These are phyloP conservation scores for Onychomys leucogaster DNA, from an alignment of 2,797 vertebrate species.

Conservation along the genomic window DNA sequence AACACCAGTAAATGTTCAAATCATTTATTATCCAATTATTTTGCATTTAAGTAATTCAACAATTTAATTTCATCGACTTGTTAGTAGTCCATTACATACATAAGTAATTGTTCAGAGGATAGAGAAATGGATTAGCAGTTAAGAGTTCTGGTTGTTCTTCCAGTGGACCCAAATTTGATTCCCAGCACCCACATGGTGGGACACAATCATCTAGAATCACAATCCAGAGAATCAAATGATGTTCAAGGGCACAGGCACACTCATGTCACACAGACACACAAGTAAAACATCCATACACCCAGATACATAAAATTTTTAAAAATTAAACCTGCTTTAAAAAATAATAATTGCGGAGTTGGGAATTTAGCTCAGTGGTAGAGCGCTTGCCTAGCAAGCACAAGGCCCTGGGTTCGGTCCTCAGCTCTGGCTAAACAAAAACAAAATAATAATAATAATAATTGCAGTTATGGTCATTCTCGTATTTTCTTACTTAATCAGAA, in stretches of 20 bases:
- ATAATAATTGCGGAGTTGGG: background rate
- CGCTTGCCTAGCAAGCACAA: too few relatives aligned
- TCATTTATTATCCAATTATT: background rate
- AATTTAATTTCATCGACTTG: background rate
- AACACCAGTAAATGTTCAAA: background rate
- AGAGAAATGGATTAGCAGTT: background rate
- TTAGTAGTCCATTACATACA: background rate
- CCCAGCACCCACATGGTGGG: background rate
- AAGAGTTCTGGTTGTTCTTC: background rate
- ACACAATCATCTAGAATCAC: background rate
- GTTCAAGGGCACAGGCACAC: background rate
- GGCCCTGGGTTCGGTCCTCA: too few relatives aligned
- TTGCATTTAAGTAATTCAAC: background rate
- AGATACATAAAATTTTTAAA: background rate
- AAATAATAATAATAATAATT: background rate
- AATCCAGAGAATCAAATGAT: background rate
- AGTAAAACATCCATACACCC: background rate
- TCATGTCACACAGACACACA: background rate
- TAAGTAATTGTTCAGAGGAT: background rate
- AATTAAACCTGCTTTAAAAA: background rate
- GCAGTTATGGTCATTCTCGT: too few relatives aligned
- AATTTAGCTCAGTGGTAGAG: too few relatives aligned
- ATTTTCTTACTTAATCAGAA: background rate
- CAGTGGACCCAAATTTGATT: background rate
- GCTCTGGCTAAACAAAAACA: too few relatives aligned